Percentiles rank a stretch among this genome's conserved stretches.
Conservation (phyloP, 2,797 vertebrate genomes). For the Microctenopoma steveboyesi region DNA sequence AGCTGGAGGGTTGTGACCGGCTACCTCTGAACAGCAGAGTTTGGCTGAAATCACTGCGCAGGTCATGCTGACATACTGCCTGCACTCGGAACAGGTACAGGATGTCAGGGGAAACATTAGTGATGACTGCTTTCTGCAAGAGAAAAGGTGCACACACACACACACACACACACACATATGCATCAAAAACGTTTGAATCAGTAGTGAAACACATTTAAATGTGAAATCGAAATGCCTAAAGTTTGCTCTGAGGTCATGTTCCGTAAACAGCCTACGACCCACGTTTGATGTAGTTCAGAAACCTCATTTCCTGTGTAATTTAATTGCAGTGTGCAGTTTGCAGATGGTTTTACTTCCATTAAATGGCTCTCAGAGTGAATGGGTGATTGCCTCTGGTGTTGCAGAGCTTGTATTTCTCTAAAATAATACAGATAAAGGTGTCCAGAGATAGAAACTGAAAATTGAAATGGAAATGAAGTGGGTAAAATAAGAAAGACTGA, state of each 20-base stretch:
- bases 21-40: constrained; percentile 96
- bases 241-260: not conserved
- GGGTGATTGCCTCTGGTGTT: constrained; percentile 81
- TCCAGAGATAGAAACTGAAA: constrained; percentile 89
- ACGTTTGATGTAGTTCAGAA: constrained; percentile 31
- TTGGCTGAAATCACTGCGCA: constrained; percentile 99
- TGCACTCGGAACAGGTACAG: constrained; percentile 99
- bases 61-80: constrained; percentile 95
- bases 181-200: not conserved
- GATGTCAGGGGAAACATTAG: constrained; percentile 93
- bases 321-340: constrained; percentile 64
- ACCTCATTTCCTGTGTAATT: constrained; percentile 67
- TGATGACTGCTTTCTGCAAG: constrained; percentile 95
- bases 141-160: constrained; percentile 32
- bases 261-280: constrained; percentile 22
- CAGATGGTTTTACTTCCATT: constrained; percentile 60
- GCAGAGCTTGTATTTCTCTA: constrained; percentile 78
- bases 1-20: not conserved
- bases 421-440: constrained; percentile 89
- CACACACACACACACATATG: not conserved
- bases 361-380: constrained; percentile 54
- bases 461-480: constrained; percentile 93
- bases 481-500: constrained; percentile 78
- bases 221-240: constrained; percentile 4
- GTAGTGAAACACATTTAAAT: not conserved